Base-by-base conservation (phyloP, 53 echinoderm and acorn worm genomes). In the Actinopyga echinites region DNA sequence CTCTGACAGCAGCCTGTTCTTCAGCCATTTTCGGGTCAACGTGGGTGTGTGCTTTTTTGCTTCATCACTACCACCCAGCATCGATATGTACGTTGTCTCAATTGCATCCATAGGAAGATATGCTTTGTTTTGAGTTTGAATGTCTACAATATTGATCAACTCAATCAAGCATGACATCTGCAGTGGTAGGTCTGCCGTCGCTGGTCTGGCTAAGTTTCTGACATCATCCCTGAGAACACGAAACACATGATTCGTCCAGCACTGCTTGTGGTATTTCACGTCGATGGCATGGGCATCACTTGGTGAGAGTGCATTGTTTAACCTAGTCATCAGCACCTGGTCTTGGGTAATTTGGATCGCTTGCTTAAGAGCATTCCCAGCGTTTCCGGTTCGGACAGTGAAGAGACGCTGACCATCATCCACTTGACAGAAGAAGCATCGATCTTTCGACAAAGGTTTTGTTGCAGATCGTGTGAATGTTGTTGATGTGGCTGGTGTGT, bases 211-310 rank as follows among this genome's bases (percentile, higher is more conserved):
- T 66, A 30, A 25, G 66, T 66, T 66, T 66, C 66, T 66, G 29
- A 32, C 29, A 26, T 66, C 33, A 66, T 66, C 66, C 56, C 89
- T 37, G 44, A 65, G 45, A 31, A 59, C 74, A 84, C 74, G 89
- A 38, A 89, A 89, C 19, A 84, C 89, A 52, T 89, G 22, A 44
- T 64, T 78, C 60, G 49, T 89, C 84, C 89, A 89, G 36, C 89
- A 89, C 30, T 75, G 26, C 45, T 89, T 89, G 68, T 89, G 89
- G 74, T 88, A 88, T 52, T 22, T 32, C 5, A 88, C 71, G 29
- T 82, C 82, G 15, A 84, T 74, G 29, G 85, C 57, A 54, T 85
- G 74, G 25, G 82, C 82, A 82, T 82, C 82, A 38, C 62, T 33
- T 38, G 82, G 35, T 34, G 62, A 38, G 40, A 82, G 30, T 30